Conservation (phyloP, 2,113 vertebrate genomes). For the Erythrocercus mccallii region DNA sequence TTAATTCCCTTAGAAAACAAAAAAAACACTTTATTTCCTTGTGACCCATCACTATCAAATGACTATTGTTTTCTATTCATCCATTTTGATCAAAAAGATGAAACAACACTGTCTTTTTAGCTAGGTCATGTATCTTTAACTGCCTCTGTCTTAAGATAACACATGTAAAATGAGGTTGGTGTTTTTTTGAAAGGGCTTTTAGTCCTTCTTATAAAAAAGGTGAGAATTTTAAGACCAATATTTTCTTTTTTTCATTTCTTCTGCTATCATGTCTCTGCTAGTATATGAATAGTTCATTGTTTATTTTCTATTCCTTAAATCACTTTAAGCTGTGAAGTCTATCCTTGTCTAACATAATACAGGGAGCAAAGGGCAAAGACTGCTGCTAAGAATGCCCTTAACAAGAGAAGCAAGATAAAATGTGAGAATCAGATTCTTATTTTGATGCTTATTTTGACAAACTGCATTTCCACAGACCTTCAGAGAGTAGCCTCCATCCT, state of each 20-base stretch:
- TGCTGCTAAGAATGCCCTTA: not conserved
- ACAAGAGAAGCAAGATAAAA: not conserved
- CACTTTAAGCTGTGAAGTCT: not conserved
- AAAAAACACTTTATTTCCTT: not conserved
- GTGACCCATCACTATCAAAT: not conserved
- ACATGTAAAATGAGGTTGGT: fast-evolving
- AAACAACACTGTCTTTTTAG: not conserved
- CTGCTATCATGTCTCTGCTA: not conserved
- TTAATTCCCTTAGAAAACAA: not conserved
- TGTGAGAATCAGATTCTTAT: not conserved
- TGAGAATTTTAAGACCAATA: not conserved
- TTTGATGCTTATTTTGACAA: not conserved
- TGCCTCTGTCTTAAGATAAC: not conserved
- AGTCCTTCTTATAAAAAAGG: not conserved
- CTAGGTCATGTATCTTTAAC: not conserved
- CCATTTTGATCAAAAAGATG: not conserved
- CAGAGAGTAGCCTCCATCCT: not conserved
- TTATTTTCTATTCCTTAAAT: not conserved
- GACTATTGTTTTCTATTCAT: not conserved
- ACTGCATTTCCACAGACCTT: not conserved
- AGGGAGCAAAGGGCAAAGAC: not conserved
- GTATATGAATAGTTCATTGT: not conserved
- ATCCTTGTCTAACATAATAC: not conserved
- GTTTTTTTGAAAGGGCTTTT: not conserved
- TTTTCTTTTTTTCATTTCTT: not conserved